These are phyloP conservation scores for Nannoperca obscura DNA, from an alignment of 2,797 vertebrate species.

Conservation along the genomic window DNA sequence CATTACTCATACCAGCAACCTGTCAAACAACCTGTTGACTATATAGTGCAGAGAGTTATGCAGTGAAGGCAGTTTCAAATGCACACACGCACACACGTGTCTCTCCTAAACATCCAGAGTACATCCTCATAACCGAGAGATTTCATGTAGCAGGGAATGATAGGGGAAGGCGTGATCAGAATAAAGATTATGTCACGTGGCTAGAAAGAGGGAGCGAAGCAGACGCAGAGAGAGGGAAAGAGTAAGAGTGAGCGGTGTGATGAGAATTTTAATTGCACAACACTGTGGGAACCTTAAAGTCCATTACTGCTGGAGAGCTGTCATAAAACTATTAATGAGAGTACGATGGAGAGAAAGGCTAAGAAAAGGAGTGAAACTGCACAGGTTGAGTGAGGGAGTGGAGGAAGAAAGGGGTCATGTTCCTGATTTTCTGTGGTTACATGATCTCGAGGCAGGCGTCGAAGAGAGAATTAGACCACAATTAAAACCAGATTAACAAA, in stretches of 20 bases:
- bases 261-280: slow-evolving; percentile 65
- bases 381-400: slow-evolving; percentile 3
- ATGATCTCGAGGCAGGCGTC: slow-evolving; percentile 12
- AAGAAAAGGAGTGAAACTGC: slow-evolving; percentile 16
- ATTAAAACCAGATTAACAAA: slow-evolving; percentile 67
- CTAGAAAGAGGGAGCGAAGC: slow-evolving; percentile 32
- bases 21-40: slow-evolving; percentile 10
- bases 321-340: slow-evolving; percentile 68
- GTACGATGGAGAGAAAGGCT: slow-evolving; percentile 33
- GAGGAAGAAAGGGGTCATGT: slow-evolving; percentile 5
- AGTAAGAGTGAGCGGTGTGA: slow-evolving; percentile 40
- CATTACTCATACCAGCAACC: not conserved
- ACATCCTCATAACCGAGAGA: slow-evolving; percentile 39
- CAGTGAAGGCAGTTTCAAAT: not conserved
- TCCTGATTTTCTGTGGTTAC: slow-evolving; percentile 41
- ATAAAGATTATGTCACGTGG: slow-evolving; percentile 46
- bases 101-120: slow-evolving; percentile 40
- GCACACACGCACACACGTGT: slow-evolving; percentile 23
- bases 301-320: slow-evolving; percentile 57
- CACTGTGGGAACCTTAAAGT: slow-evolving; percentile 48
- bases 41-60: not conserved
- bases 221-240: slow-evolving; percentile 35
- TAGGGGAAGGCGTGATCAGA: slow-evolving; percentile 54
- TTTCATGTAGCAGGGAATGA: slow-evolving; percentile 49
- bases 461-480: slow-evolving; percentile 52